These are phyloP conservation scores for Pachliopta kotzebuea DNA, from an alignment of 2,888 invertebrate species.

Conservation along the genomic window DNA sequence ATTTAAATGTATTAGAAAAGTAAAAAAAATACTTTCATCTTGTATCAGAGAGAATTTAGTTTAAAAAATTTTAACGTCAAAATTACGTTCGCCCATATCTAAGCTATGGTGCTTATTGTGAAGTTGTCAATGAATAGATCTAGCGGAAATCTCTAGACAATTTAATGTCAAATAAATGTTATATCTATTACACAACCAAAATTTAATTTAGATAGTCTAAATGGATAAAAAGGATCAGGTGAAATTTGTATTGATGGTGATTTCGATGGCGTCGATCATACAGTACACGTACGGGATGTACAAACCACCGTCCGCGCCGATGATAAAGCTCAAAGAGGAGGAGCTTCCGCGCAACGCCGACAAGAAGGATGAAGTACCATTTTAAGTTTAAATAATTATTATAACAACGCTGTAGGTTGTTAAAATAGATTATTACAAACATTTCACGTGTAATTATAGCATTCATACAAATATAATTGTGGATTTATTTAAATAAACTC, in stretches of 20 bases:
- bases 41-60: background rate
- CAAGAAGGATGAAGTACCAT: conserved; percentile 40
- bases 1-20: conserved; percentile 3
- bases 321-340: conserved; percentile 26
- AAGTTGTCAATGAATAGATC: conserved; percentile 4
- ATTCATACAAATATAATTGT: background rate
- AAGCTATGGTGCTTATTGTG: background rate
- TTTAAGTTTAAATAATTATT: background rate
- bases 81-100: background rate
- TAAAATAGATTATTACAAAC: background rate
- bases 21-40: background rate
- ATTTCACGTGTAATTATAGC: background rate
- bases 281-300: conserved; percentile 59
- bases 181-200: conserved; percentile 27
- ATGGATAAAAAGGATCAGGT: conserved; percentile 61
- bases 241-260: conserved; percentile 51
- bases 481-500: background rate
- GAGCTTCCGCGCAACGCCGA: conserved; percentile 31
- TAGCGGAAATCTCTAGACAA: conserved; percentile 4
- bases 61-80: background rate
- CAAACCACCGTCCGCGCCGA: conserved; percentile 35
- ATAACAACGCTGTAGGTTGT: background rate
- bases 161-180: background rate
- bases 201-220: conserved; percentile 32
- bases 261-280: conserved; percentile 55